Conservation (phyloP, 2,797 vertebrate genomes). For the Thamnophis elegans region DNA sequence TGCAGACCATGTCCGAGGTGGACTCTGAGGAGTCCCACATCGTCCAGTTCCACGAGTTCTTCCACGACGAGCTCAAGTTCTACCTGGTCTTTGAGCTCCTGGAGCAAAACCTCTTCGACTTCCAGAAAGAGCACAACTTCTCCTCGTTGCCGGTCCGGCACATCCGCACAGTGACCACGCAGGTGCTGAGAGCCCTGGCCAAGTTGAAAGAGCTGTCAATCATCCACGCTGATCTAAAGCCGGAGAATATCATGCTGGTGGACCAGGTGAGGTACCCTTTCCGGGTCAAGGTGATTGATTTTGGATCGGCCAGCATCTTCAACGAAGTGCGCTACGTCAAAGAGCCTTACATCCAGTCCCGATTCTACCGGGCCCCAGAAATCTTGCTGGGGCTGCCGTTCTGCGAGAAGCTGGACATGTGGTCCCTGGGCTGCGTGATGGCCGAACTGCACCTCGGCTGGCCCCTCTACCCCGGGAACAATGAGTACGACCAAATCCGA, state of each 20-base stretch:
- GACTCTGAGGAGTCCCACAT: constrained; percentile 66
- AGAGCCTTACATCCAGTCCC: constrained; percentile 77
- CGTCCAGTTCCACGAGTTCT: constrained; percentile 72
- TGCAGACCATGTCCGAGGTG: constrained; percentile 57
- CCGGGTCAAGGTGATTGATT: constrained; percentile 77
- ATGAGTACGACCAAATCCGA: constrained; percentile 71
- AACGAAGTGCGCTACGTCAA: constrained; percentile 63
- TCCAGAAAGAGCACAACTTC: constrained; percentile 74
- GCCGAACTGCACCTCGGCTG: constrained; percentile 75
- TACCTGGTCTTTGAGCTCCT: constrained; percentile 78
- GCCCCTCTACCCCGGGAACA: constrained; percentile 75
- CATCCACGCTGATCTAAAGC: constrained; percentile 77
- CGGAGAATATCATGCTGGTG: constrained; percentile 79
- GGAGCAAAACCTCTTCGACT: constrained; percentile 74
- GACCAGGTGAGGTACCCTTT: constrained; percentile 73
- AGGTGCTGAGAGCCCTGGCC: constrained; percentile 70
- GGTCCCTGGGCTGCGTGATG: constrained; percentile 77
- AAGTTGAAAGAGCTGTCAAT: constrained; percentile 75
- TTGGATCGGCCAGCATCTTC: constrained; percentile 74
- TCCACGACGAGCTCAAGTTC: constrained; percentile 62
- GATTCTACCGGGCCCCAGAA: constrained; percentile 77
- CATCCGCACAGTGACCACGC: constrained; percentile 72
- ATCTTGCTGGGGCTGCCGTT: constrained; percentile 77
- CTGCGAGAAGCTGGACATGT: constrained; percentile 75
- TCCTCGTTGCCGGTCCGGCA: constrained; percentile 64